Evolutionary conservation across 2,888 invertebrate genomes (phyloP).

Genomic region (Gymnoscelis rufifasciata): DNA sequence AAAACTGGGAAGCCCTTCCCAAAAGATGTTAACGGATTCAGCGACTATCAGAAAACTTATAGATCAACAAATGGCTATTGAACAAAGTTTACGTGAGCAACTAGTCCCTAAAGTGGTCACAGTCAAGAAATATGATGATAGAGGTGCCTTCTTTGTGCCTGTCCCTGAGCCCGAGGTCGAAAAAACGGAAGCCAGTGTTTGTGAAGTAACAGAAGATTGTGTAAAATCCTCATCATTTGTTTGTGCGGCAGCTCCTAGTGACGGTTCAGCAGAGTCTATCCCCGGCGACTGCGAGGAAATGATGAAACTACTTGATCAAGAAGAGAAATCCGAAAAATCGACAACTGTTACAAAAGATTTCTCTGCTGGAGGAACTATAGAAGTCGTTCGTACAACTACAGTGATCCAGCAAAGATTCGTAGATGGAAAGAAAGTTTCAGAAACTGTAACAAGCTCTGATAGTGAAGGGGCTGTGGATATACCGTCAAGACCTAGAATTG

Average conservation of each 20-base stretch:
- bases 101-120: constrained; percentile 66
- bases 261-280: constrained; percentile 72
- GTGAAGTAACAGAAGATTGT: constrained; percentile 63
- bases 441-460: constrained; percentile 63
- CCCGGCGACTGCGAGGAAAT: constrained; percentile 80
- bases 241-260: constrained; percentile 70
- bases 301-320: constrained; percentile 79
- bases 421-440: constrained; percentile 72
- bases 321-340: constrained; percentile 56
- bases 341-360: constrained; percentile 47
- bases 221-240: constrained; percentile 63
- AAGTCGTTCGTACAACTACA: constrained; percentile 67
- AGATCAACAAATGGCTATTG: constrained; percentile 71
- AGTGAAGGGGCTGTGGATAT: constrained; percentile 70
- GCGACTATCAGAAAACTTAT: constrained; percentile 70
- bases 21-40: constrained; percentile 69
- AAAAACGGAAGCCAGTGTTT: constrained; percentile 35
- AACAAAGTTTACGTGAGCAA: constrained; percentile 59
- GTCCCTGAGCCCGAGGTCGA: constrained; percentile 47
- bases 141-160: constrained; percentile 71
- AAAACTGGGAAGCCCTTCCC: constrained; percentile 67
- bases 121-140: constrained; percentile 70
- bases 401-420: constrained; percentile 70
- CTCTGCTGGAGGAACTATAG: constrained; percentile 57
- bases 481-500: constrained; percentile 55